phyloP scores from a whole-genome alignment of 2,888 invertebrate species.

The Acanthosepion esculentum region DNA sequence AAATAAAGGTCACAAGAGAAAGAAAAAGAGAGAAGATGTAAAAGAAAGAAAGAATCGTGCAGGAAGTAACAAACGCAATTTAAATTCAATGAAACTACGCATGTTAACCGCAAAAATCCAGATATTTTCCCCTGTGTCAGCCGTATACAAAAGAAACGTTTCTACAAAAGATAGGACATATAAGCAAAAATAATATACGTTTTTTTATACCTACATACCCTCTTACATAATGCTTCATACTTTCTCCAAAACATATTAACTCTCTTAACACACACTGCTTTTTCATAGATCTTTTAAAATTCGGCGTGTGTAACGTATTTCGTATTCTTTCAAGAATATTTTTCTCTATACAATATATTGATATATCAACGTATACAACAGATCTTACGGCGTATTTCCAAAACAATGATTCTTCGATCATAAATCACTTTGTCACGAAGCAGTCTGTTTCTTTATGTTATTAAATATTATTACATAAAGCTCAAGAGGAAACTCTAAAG shows the following conservation, averaged over 20 bases:
- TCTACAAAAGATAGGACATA: neutral
- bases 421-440: no score
- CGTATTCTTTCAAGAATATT: no score
- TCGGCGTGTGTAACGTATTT: no score
- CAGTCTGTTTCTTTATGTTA: no score
- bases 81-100: neutral
- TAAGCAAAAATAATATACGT: neutral
- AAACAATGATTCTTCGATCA: no score
- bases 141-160: neutral
- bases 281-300: no score
- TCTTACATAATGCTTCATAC: neutral
- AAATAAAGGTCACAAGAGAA: neutral
- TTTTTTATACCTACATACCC: neutral
- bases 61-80: neutral
- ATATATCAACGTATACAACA: no score
- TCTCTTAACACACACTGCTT: no score
- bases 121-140: neutral
- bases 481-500: no score
- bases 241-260: neutral
- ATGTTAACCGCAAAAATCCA: slow-evolving; percentile 16
- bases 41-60: neutral
- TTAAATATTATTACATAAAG: no score
- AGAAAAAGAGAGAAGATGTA: neutral
- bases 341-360: no score
- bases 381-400: no score